Conservation (phyloP, 2,888 invertebrate genomes). For the Trissolcus brochymenae region DNA sequence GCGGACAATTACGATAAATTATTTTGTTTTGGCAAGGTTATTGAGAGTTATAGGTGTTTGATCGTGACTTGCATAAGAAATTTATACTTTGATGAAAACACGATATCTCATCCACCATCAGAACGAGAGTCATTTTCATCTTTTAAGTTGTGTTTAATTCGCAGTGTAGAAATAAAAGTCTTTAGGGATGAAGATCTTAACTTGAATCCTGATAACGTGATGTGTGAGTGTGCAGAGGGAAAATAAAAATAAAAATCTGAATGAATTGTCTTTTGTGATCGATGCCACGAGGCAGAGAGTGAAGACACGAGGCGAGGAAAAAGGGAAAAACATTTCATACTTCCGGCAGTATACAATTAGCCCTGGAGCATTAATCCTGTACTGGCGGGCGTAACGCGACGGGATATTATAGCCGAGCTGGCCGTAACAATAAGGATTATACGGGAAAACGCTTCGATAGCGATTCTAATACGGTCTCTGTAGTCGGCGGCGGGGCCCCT, state of each 20-base stretch:
- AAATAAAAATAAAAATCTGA: constrained; percentile 39
- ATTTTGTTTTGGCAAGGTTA: constrained; percentile 26
- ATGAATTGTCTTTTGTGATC: constrained; percentile 48
- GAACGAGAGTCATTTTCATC: too few species aligned
- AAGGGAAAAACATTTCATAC: constrained; percentile 36
- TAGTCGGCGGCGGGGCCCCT: constrained; percentile 45
- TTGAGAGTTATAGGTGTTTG: constrained; percentile 13
- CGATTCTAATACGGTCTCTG: constrained; percentile 69
- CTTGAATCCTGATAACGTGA: constrained; percentile 9
- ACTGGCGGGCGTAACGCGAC: constrained; percentile 65
- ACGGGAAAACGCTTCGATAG: constrained; percentile 72
- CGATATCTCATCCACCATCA: not conserved
- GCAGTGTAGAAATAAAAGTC: too few species aligned
- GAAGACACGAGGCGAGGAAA: constrained; percentile 17
- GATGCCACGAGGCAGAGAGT: constrained; percentile 23
- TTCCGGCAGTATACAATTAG: constrained; percentile 66
- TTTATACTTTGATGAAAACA: not conserved
- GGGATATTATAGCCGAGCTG: constrained; percentile 69
- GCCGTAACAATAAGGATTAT: constrained; percentile 71
- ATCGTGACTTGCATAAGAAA: constrained; percentile 19
- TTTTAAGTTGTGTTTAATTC: too few species aligned
- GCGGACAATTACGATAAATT: constrained; percentile 38
- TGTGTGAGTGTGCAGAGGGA: not conserved
- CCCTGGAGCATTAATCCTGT: constrained; percentile 69
- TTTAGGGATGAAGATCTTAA: too few species aligned